Evolutionary conservation across 2,888 invertebrate genomes (phyloP).

Genomic region (Stratiomys singularior): DNA sequence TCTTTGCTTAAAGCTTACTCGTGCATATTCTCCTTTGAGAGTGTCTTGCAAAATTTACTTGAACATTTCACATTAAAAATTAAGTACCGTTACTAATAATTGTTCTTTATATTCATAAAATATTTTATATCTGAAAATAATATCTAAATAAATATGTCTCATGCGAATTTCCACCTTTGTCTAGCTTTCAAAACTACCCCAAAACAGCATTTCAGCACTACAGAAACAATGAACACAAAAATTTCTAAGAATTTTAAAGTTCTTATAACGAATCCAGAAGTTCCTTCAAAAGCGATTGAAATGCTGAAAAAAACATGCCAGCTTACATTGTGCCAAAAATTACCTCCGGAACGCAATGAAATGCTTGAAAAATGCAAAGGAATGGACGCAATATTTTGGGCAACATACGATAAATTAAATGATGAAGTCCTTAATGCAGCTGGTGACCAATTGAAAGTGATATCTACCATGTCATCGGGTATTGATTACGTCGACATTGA

Average conservation of each 20-base stretch:
- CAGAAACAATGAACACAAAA: not conserved
- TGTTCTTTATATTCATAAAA: no score
- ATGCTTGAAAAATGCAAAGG: conserved; percentile 61
- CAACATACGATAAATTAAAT: conserved; percentile 58
- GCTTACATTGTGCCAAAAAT: conserved; percentile 57
- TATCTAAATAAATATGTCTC: no score
- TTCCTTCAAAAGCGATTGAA: conserved; percentile 73
- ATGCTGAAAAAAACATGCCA: conserved; percentile 69
- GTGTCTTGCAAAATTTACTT: no score
- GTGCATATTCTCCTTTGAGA: no score
- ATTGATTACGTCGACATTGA: conserved; percentile 82
- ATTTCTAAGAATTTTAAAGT: conserved; percentile 67
- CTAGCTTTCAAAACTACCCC: not conserved
- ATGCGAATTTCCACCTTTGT: no score
- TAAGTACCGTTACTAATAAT: no score
- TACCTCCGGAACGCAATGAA: conserved; percentile 59
- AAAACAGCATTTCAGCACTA: not conserved
- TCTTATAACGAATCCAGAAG: conserved; percentile 76
- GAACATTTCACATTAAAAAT: no score
- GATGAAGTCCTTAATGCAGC: conserved; percentile 61
- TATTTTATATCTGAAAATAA: no score
- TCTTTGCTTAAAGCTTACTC: no score
- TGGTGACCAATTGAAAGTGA: conserved; percentile 75
- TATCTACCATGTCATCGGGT: conserved; percentile 88
- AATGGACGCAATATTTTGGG: conserved; percentile 63